Base-by-base conservation (phyloP, 2,888 invertebrate genomes). In the Ophonus ardosiacus region DNA sequence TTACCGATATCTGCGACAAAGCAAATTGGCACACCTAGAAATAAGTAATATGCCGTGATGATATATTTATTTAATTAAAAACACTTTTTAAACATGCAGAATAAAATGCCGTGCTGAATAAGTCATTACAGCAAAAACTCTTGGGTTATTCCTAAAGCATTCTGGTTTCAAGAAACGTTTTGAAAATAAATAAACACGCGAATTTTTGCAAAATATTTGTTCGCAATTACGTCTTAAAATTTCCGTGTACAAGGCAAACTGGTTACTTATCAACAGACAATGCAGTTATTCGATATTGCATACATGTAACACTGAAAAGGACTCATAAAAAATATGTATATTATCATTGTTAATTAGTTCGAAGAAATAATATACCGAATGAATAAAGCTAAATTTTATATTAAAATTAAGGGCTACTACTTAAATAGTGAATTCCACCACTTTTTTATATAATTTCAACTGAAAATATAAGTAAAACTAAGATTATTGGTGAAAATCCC, bases 241-340 rank as follows among this genome's bases (percentile, higher is more conserved):
- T 61, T 80, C 40, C 61, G 13, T 38, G 18, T 6, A 18, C 80
- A 80, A 80, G 80, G 80, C 59, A 24, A 80, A 80, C 80, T 7
- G 8, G 63, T 80, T 80, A 38, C 13, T 80, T 61, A 61, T 61
- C 59, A 61, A 31, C 24, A 7, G 61, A 61, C 38, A 61, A 13
- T 61, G 31, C 13, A 24, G 31, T 68, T 68, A 6, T 68, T 68
- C 21, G 21, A 21, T 51, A 51, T 51, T 51, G 8, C 17, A 6
- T 10, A 21, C 24, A 63, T 13, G n/a, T n/a, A 1, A 24, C 21
- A 63, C 1, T 63, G 10, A 24, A 63, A 21, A 18, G 10, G 1
- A 21, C 13, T 21, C 21, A 63, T 21, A 18, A 63, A 63, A 63
- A 63, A 13, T 13, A 24, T 21, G 21, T n/a, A n/a, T n/a, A n/a